Conservation (phyloP, 1,140 invertebrate genomes). For the Drosophila biarmipes region DNA sequence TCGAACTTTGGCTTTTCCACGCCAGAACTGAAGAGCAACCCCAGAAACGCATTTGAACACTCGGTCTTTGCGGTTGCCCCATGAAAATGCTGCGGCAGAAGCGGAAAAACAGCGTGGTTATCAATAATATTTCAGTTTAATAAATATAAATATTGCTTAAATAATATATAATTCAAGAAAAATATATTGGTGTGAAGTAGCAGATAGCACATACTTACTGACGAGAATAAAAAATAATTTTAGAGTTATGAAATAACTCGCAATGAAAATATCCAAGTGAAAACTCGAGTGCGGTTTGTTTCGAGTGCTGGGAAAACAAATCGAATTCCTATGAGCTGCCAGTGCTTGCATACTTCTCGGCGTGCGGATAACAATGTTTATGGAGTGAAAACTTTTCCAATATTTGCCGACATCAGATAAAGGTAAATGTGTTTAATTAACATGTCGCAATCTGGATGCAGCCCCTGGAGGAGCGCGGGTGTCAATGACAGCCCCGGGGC, state of each 20-base stretch:
- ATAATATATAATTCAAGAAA: background rate
- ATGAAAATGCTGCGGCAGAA: conserved; percentile 51
- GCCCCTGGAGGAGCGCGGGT: conserved; percentile 21
- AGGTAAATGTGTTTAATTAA: conserved; percentile 43
- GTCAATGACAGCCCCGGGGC: conserved; percentile 47
- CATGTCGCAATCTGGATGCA: conserved; percentile 4
- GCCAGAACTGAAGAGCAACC: conserved; percentile 55
- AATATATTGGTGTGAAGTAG: too few species aligned
- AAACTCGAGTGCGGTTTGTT: conserved; percentile 2
- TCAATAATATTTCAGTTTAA: conserved; percentile 21
- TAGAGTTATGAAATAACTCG: too few species aligned
- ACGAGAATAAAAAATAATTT: background rate
- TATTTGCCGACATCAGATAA: conserved; percentile 17
- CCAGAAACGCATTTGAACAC: conserved; percentile 59
- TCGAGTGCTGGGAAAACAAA: background rate
- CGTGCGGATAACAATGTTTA: conserved; percentile 9
- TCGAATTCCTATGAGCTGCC: background rate
- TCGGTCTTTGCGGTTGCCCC: conserved; percentile 77
- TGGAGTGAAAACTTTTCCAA: conserved; percentile 25
- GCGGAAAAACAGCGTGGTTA: conserved; percentile 3
- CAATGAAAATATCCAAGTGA: conserved; percentile 2
- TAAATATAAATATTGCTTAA: background rate
- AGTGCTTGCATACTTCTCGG: conserved; percentile 6
- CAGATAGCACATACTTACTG: too few species aligned
- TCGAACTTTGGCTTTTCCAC: conserved; percentile 56